A percentile compares a stretch with the other conserved stretches of the same genome.
phyloP scores from a whole-genome alignment of 2,888 invertebrate genomes.

The Dynastes maya region DNA sequence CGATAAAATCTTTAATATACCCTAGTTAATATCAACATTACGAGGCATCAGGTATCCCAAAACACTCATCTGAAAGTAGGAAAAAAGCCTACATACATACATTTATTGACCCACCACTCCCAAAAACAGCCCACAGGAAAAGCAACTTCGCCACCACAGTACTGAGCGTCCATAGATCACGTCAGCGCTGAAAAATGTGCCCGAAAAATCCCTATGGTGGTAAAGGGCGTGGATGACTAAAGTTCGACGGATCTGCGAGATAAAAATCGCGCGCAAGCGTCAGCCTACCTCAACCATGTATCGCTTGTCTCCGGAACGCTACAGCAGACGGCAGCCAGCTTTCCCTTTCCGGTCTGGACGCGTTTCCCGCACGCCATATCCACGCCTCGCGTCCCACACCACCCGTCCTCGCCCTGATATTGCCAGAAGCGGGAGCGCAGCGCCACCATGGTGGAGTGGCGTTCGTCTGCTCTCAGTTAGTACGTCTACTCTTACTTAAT shows the following conservation, averaged over 20 bases:
- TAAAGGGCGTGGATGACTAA: slow-evolving; percentile 37
- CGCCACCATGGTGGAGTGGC: no score
- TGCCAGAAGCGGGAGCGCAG: neutral
- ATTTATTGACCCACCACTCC: no score
- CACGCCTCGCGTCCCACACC: neutral
- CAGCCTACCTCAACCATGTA: slow-evolving; percentile 50
- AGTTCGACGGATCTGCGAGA: neutral
- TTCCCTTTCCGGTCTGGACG: slow-evolving; percentile 50
- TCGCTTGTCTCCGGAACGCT: slow-evolving; percentile 46
- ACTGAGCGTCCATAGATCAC: slow-evolving; percentile 5
- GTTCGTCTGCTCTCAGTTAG: neutral
- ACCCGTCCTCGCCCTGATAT: neutral
- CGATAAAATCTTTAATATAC: slow-evolving; percentile 17
- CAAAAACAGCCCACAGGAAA: no score
- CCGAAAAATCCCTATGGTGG: slow-evolving; percentile 23
- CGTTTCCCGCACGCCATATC: slow-evolving; percentile 12
- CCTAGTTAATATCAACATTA: no score
- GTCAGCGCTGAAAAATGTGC: slow-evolving; percentile 29
- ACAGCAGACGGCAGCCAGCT: slow-evolving; percentile 27
- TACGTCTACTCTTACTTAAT: slow-evolving; percentile 17
- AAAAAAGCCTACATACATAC: no score
- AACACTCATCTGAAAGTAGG: no score
- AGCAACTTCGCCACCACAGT: no score
- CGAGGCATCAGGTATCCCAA: no score
- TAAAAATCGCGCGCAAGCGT: slow-evolving; percentile 49